Evolutionary conservation across 2,888 invertebrate species (phyloP).

Genomic region (Petrolisthes cinctipes): DNA sequence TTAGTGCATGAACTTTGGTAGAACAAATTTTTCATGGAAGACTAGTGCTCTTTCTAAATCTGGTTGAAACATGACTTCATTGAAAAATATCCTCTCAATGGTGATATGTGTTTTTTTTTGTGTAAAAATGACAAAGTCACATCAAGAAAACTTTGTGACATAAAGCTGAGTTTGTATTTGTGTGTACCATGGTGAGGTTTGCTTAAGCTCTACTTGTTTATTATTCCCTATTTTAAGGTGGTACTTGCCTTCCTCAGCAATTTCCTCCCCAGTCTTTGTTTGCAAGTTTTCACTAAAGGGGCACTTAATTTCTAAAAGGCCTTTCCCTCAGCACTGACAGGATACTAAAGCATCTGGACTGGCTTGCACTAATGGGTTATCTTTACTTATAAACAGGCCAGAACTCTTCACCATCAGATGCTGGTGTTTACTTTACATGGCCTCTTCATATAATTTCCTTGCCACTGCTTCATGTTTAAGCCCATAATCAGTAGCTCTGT

Average conservation of each 20-base stretch:
- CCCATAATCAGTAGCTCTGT: neutral
- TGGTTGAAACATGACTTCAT: neutral
- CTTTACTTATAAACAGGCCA: neutral
- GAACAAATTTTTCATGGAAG: neutral
- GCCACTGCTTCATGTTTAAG: neutral
- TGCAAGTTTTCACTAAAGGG: neutral
- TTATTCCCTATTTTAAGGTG: neutral
- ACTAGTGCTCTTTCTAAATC: neutral
- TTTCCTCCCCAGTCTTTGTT: neutral
- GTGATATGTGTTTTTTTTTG: neutral
- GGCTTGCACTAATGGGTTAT: neutral
- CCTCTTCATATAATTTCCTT: neutral
- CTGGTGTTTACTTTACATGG: neutral
- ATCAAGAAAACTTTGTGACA: neutral
- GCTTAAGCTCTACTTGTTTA: neutral
- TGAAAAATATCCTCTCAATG: neutral
- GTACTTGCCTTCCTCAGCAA: neutral
- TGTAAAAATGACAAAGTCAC: neutral
- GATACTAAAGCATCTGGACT: neutral
- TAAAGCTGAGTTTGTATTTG: neutral
- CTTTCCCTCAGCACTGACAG: neutral
- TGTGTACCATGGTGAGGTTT: neutral
- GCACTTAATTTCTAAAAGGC: neutral
- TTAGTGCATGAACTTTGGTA: neutral
- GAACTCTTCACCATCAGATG: neutral